phyloP scores from a whole-genome alignment of 2,797 vertebrate genomes.

The Antennarius maculatus region DNA sequence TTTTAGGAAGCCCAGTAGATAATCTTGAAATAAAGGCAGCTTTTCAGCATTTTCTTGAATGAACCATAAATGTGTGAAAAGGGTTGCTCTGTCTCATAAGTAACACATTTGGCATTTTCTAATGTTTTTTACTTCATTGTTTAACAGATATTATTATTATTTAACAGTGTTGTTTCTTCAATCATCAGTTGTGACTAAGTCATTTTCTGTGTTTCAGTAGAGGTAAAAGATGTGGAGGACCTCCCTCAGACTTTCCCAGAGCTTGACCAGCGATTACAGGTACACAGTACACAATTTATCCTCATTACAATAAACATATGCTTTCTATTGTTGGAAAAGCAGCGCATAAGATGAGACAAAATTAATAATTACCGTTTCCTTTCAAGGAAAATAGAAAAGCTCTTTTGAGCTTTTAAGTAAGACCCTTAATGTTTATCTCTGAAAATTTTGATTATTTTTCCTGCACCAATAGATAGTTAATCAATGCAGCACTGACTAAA shows the following conservation, averaged over 20 bases:
- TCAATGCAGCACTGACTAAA: background rate
- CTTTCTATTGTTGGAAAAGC: background rate
- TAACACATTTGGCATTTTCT: background rate
- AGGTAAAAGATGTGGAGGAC: conserved; percentile 86
- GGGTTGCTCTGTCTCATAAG: background rate
- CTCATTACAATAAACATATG: background rate
- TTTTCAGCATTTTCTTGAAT: no score
- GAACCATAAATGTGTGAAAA: no score
- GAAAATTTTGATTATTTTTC: background rate
- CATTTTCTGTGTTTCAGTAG: conserved; percentile 56
- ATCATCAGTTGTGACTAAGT: conserved; percentile 18
- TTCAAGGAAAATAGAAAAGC: background rate
- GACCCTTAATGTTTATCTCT: background rate
- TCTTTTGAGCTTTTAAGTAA: background rate
- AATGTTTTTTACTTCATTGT: background rate
- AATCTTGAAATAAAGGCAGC: no score
- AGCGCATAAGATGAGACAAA: background rate
- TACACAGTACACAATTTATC: conserved; percentile 53
- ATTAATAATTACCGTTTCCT: background rate
- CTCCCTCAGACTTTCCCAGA: conserved; percentile 87
- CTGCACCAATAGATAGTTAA: background rate
- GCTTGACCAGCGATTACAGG: conserved; percentile 95
- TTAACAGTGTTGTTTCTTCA: background rate
- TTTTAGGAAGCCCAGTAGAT: no score
- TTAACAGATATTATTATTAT: background rate